Base-by-base conservation (phyloP, 2,888 invertebrate genomes). In the Cheilosia urbana region DNA sequence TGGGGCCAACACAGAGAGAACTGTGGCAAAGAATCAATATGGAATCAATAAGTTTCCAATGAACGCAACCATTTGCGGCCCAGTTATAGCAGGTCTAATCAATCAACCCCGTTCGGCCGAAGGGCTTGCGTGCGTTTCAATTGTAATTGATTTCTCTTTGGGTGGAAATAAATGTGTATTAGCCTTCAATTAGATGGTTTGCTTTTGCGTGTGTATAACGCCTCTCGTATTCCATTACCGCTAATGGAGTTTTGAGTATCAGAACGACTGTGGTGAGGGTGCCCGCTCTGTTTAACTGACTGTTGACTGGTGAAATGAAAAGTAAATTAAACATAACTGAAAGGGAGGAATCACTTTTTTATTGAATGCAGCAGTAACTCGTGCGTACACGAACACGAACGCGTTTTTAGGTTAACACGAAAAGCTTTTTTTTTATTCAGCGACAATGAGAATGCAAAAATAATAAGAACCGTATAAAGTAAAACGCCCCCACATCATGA, bases 21-120 rank as follows among this genome's bases (percentile, higher is more conserved):
- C 30, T 58, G 34, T 62, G 53, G 45, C 11, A 37, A 19, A 27
- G 65, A 84, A 80, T 75, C 84, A 65, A 76, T 81, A 76, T 81
- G 51, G 68, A 85, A 85, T 80, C 85, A 81, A 85, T 85, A 85
- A 81, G 81, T 72, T 72, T 77, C 55, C 27, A 85, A 81, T 76
- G 66, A 81, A 80, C 62, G 57, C 57, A 76, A 68, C 62, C 76
- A 80, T 66, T 80, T 75, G 37, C 37, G 71, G 76, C 45, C 24
- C 47, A 62, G 76, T 72, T 66, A 47, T 51, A 24, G 30, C 30
- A 30, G 85, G 85, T 85, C 81, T 68, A 85, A 85, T 85, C 85
- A 85, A 85, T 85, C 85, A 85, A 85, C 85, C 85, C 81, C 81
- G 34, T 68, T 81, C 62, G 68, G 85, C 71, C 81, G 51, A 66